Evolutionary conservation across 2,888 invertebrate species (phyloP), one percentile per base, ranked within the genome.

Genomic region (Drosophila birchii): DNA sequence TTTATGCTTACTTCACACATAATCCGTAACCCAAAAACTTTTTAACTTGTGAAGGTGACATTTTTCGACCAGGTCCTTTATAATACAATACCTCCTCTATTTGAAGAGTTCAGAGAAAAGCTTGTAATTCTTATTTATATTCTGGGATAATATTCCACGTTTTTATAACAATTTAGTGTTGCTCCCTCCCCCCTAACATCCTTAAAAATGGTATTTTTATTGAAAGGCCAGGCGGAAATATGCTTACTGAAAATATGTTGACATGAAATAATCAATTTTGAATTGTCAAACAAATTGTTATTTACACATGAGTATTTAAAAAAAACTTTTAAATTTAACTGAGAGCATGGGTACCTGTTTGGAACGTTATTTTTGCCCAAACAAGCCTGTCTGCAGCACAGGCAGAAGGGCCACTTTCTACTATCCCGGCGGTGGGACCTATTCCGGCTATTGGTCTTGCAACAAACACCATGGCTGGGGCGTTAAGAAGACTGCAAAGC

Each of bases 401-500:
- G 92, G 91, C 6, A 80, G 79, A 51, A 88, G 91, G 0, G 71
- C 76, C 7, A 78, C 79, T 0, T 85, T 92, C 20, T 82, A 81
- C 51, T 89, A 83, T 78, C 90, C 91, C 1, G 77, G 66, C 5
- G 89, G 89, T 5, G 90, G 90, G 16, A 77, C 58, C 26, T 92
- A 92, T 54, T 75, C 73, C 9, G 92, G 92, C 6, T 82, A 86
- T 51, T 92, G 90, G 89, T 43, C 77, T 11, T 78, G 83, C 8
- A 91, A 88, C 44, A 73, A 88, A 60, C 80, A 82, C 12, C 80
- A 91, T 26, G 86, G 85, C 4, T 91, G 80, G 71, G 93, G 93
- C 2, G 75, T 87, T 0, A 91, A 89, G 56, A 80, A 70, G 12
- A 71, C 73, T 0, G 54, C 61, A 1, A 70, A 77, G 12, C 76